These are phyloP conservation scores for Himalopsyche japonica DNA, from an alignment of 2,888 invertebrate species.

Conservation along the genomic window DNA sequence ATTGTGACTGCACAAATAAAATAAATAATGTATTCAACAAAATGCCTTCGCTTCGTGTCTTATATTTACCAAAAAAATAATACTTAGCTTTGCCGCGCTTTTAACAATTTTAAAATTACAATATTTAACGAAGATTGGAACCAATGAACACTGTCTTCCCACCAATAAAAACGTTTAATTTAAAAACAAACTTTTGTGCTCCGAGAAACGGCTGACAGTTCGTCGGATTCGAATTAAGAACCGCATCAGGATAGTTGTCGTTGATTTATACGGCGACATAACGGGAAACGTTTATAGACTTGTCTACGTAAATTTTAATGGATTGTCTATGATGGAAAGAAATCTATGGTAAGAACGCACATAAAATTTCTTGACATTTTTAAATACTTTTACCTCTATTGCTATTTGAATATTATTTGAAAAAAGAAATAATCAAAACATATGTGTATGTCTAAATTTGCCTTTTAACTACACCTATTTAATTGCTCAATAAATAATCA, in stretches of 20 bases:
- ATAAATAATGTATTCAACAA: conserved; percentile 18
- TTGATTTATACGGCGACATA: not conserved
- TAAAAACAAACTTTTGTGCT: not conserved
- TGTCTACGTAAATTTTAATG: not conserved
- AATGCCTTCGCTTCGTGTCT: conserved; percentile 40
- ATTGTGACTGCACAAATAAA: conserved; percentile 20
- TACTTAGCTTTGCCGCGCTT: not conserved
- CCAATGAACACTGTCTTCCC: not conserved
- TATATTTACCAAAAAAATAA: conserved; percentile 17
- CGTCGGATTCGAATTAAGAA: not conserved
- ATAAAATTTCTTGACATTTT: too few species aligned
- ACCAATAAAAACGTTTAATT: not conserved
- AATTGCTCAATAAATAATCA: not conserved
- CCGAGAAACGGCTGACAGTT: not conserved
- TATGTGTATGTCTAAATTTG: too few species aligned
- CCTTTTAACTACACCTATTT: not conserved
- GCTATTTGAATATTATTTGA: too few species aligned
- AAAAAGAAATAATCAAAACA: too few species aligned
- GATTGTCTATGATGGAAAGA: not conserved
- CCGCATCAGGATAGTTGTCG: not conserved
- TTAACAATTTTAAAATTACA: not conserved
- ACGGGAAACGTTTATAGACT: not conserved
- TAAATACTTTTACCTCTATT: too few species aligned
- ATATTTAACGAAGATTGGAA: not conserved
- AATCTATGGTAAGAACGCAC: not conserved